Conservation (phyloP, 1,140 invertebrate species). For the Himalopsyche phryganea region DNA sequence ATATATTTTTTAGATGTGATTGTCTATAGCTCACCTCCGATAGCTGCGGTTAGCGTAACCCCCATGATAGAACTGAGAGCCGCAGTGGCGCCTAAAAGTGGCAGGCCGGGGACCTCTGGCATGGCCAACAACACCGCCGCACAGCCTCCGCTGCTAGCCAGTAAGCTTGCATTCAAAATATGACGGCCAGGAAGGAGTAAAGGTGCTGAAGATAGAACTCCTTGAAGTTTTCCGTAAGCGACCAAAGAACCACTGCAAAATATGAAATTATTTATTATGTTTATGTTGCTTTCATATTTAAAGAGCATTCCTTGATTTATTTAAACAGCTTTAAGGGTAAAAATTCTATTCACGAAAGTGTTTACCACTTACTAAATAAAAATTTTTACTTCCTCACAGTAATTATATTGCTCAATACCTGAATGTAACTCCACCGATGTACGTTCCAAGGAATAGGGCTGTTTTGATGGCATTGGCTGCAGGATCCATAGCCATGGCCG, state of each 20-base stretch:
- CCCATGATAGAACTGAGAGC: slow-evolving; percentile 72
- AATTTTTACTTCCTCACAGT: no score
- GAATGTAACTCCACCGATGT: slow-evolving; percentile 88
- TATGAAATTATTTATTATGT: no score
- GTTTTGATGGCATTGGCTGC: slow-evolving; percentile 83
- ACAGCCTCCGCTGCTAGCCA: slow-evolving; percentile 69
- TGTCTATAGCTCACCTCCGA: slow-evolving; percentile 63
- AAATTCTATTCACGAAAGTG: no score
- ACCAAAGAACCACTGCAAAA: slow-evolving; percentile 77
- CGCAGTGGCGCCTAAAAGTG: slow-evolving; percentile 70
- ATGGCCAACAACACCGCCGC: slow-evolving; percentile 66
- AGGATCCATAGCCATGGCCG: slow-evolving; percentile 78
- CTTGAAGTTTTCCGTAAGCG: slow-evolving; percentile 90
- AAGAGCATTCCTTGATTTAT: no score
- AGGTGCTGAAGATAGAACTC: slow-evolving; percentile 74
- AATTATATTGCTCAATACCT: no score
- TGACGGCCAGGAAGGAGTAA: slow-evolving; percentile 81
- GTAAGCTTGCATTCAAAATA: slow-evolving; percentile 66
- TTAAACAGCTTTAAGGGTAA: no score
- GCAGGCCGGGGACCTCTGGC: slow-evolving; percentile 59
- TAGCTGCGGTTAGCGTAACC: slow-evolving; percentile 82
- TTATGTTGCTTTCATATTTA: no score
- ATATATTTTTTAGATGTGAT: no score
- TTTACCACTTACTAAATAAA: no score
- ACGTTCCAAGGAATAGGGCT: slow-evolving; percentile 83